Evolutionary conservation across 2,888 invertebrate species (phyloP).

Genomic region (Vannuccia rotundouncinata): DNA sequence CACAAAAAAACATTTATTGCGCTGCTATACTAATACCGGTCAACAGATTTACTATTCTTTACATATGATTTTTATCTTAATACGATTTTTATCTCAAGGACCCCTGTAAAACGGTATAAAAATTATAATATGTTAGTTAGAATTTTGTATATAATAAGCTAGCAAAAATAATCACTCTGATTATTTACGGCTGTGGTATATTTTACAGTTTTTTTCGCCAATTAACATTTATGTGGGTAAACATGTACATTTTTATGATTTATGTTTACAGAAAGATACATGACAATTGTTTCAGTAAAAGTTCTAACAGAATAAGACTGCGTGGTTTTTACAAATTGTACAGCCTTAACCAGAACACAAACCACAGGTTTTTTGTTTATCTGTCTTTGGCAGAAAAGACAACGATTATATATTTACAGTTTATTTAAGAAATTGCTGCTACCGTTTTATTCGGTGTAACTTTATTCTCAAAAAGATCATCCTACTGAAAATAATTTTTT

Average conservation of each 20-base stretch:
- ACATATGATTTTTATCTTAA: neutral
- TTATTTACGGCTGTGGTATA: constrained; percentile 7
- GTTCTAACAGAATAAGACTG: neutral
- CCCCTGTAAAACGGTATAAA: constrained; percentile 11
- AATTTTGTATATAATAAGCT: neutral
- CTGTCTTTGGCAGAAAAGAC: neutral
- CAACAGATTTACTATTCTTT: neutral
- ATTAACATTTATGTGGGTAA: neutral
- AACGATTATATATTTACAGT: neutral
- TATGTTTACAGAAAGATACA: neutral
- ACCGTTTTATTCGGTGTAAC: too few relatives aligned
- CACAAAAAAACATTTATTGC: neutral
- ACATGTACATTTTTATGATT: neutral
- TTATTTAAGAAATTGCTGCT: too few relatives aligned
- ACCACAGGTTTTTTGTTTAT: neutral
- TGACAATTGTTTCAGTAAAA: neutral
- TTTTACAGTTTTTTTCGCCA: neutral
- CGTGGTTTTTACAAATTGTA: neutral
- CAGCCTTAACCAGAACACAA: neutral
- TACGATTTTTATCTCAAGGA: neutral
- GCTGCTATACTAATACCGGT: neutral
- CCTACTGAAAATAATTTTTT: too few relatives aligned
- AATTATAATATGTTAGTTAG: neutral
- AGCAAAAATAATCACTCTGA: neutral
- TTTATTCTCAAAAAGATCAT: too few relatives aligned